phyloP scores from a whole-genome alignment of 2,888 invertebrate species.

The Drosophila flavopinicola region DNA sequence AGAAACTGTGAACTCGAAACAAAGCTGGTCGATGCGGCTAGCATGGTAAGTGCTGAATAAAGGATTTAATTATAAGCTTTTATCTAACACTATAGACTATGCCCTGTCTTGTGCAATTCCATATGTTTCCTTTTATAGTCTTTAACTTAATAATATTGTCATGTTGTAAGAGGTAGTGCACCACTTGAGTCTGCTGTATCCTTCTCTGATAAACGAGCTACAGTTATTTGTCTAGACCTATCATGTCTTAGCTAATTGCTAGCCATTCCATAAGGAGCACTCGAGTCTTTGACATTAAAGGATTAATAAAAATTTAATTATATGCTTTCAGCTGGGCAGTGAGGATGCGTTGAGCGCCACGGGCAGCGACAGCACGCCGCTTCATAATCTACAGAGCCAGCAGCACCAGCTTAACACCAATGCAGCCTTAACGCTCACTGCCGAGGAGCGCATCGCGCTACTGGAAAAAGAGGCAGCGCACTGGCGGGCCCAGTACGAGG shows the following conservation, averaged over 20 bases:
- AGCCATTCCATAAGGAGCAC: too few species aligned
- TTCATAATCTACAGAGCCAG: conserved; percentile 44
- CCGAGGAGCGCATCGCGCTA: conserved; percentile 84
- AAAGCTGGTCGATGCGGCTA: conserved; percentile 86
- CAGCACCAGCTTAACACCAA: conserved; percentile 40
- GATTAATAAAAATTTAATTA: not conserved
- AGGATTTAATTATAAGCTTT: conserved; percentile 12
- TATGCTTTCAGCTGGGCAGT: conserved; percentile 86
- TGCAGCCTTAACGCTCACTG: conserved; percentile 50
- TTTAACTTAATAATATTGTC: too few species aligned
- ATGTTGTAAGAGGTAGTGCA: too few species aligned
- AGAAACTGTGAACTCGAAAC: conserved; percentile 84
- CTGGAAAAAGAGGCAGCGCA: conserved; percentile 89
- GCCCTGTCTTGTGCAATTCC: too few species aligned
- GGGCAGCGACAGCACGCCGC: conserved; percentile 83
- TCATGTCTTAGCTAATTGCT: too few species aligned
- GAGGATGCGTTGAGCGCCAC: conserved; percentile 87
- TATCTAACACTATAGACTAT: too few species aligned
- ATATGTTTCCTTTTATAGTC: too few species aligned
- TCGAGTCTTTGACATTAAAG: too few species aligned
- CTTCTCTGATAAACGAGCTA: too few species aligned
- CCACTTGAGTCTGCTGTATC: too few species aligned
- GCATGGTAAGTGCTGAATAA: conserved; percentile 85
- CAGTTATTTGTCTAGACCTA: too few species aligned
- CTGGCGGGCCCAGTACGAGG: conserved; percentile 90